Evolutionary conservation across 2,888 invertebrate species (phyloP).

Genomic region (Agrilus mali): DNA sequence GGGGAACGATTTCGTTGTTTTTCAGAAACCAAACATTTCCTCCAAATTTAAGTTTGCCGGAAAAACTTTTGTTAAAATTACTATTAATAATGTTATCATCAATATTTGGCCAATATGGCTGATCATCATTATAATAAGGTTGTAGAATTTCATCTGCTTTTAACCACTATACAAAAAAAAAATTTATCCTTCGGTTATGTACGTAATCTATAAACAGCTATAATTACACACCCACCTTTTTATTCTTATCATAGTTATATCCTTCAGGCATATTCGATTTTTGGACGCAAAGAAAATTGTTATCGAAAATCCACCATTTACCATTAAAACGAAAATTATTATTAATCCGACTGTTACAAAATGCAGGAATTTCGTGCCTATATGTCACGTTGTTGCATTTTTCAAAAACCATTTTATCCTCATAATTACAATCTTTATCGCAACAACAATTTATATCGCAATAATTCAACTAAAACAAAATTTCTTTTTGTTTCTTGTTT

Average conservation of each 20-base stretch:
- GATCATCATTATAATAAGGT: slow-evolving; percentile 6
- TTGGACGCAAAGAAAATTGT: slow-evolving; percentile 46
- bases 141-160: slow-evolving; percentile 4
- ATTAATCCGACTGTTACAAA: slow-evolving; percentile 28
- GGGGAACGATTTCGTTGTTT: slow-evolving; percentile 14
- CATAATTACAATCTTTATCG: slow-evolving; percentile 56
- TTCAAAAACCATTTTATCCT: slow-evolving; percentile 47
- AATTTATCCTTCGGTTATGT: too few species aligned
- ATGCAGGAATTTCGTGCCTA: slow-evolving; percentile 30
- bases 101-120: slow-evolving; percentile 10
- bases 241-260: slow-evolving; percentile 23
- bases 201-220: background rate
- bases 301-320: slow-evolving; percentile 26
- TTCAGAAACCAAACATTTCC: slow-evolving; percentile 17
- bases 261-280: slow-evolving; percentile 42
- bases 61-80: slow-evolving; percentile 6
- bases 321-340: too few species aligned
- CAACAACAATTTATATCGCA: slow-evolving; percentile 84
- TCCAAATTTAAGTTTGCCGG: slow-evolving; percentile 12
- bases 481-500: background rate
- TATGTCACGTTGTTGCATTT: slow-evolving; percentile 38
- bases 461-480: slow-evolving; percentile 36
- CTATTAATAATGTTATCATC: slow-evolving; percentile 5
- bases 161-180: slow-evolving; percentile 7
- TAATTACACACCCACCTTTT: slow-evolving; percentile 21